Conservation (phyloP, 2,113 vertebrate species). For the Vireo altiloquus region DNA sequence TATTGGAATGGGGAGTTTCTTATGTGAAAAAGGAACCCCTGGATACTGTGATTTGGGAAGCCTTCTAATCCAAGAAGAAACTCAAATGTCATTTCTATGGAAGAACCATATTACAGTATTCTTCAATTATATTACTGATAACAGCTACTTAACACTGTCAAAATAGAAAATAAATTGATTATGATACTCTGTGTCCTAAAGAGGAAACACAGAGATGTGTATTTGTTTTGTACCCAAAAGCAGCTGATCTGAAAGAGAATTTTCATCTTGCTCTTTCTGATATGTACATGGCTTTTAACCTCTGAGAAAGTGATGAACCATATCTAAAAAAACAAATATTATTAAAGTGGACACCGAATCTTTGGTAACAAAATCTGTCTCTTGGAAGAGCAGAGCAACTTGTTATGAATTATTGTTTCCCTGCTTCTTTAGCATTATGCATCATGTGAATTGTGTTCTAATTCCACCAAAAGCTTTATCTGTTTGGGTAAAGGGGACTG, state of each 20-base stretch:
- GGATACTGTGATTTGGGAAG: not conserved
- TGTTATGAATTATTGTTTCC: not conserved
- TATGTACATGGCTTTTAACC: not conserved
- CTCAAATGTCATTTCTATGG: not conserved
- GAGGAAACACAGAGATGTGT: not conserved
- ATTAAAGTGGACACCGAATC: not conserved
- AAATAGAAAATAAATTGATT: not conserved
- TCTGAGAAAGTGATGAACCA: not conserved
- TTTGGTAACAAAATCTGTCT: not conserved
- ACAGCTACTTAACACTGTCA: not conserved
- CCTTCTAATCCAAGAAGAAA: not conserved
- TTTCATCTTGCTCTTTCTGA: not conserved
- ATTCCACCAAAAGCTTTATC: not conserved
- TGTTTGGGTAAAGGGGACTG: not conserved
- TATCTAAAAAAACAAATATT: not conserved
- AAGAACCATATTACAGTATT: not conserved
- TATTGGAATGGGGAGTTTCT: not conserved
- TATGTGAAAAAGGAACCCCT: not conserved
- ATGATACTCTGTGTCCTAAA: not conserved
- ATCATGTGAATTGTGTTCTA: not conserved
- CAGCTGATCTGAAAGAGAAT: not conserved
- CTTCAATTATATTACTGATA: not conserved
- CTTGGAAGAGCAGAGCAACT: not conserved
- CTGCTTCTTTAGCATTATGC: not conserved
- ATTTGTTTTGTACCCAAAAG: not conserved